phyloP scores from a whole-genome alignment of 1,140 invertebrate genomes.

The Aphelenchoides besseyi region DNA sequence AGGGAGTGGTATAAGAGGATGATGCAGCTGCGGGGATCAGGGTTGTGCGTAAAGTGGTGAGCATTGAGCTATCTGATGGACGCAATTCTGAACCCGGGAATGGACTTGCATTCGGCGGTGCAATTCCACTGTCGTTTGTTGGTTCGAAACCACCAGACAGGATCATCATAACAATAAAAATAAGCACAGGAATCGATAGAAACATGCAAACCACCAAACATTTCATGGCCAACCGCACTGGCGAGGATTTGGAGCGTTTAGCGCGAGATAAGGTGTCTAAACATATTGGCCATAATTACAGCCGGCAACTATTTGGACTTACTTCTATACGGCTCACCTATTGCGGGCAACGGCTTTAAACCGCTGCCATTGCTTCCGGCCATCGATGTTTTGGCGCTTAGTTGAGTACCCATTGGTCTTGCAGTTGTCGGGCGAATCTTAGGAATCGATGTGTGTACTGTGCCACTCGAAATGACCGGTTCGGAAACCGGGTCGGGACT shows the following conservation, averaged over 20 bases:
- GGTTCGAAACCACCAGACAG: conserved; percentile 14
- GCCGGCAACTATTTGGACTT: neutral
- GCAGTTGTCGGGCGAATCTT: conserved; percentile 13
- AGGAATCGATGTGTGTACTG: neutral
- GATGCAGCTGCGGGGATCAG: too few relatives aligned
- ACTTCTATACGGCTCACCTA: conserved; percentile 14
- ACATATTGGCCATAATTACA: neutral
- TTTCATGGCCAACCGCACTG: neutral
- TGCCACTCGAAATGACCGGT: conserved; percentile 2
- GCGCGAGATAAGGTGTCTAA: neutral
- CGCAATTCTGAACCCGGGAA: too few relatives aligned
- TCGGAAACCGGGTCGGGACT: neutral
- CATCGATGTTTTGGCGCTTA: conserved; percentile 11
- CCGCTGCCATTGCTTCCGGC: neutral
- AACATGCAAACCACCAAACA: conserved; percentile 1
- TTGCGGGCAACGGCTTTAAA: conserved; percentile 11
- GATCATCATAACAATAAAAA: conserved; percentile 19
- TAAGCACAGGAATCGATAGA: conserved; percentile 17
- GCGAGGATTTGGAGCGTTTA: neutral
- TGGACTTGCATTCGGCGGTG: neutral
- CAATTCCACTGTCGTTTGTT: neutral
- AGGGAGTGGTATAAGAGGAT: too few relatives aligned
- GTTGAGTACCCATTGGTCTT: conserved; percentile 6
- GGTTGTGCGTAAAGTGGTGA: too few relatives aligned
- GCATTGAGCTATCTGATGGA: too few relatives aligned